Conservation (phyloP, 2,113 vertebrate genomes). For the Scomber scombrus region DNA sequence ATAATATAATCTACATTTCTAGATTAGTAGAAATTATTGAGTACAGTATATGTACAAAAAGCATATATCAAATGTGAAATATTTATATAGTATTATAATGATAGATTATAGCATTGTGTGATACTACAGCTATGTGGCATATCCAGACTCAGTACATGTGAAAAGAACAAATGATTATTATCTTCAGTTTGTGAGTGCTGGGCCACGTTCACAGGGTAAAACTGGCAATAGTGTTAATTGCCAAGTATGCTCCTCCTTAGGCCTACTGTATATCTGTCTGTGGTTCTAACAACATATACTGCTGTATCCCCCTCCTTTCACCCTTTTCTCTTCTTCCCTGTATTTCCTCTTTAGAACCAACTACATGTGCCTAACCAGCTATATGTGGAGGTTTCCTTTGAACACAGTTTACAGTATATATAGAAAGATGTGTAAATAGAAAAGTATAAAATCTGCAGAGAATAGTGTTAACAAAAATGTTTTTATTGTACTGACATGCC, state of each 20-base stretch:
- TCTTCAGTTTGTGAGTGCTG: conserved; percentile 67
- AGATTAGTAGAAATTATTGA: conserved; percentile 82
- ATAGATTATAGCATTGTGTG: conserved; percentile 79
- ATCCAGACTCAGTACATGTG: conserved; percentile 77
- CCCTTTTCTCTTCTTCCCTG: conserved; percentile 31
- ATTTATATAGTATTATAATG: conserved; percentile 72
- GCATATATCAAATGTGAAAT: conserved; percentile 82
- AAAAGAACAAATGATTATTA: conserved; percentile 61
- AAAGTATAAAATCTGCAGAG: conserved; percentile 70
- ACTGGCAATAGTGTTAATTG: conserved; percentile 71
- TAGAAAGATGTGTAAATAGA: conserved; percentile 74
- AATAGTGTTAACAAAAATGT: conserved; percentile 69
- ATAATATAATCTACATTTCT: conserved; percentile 86
- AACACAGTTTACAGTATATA: conserved; percentile 78
- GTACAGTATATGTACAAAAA: conserved; percentile 78
- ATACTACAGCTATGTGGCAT: conserved; percentile 77
- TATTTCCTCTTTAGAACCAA: conserved; percentile 78
- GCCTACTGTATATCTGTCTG: conserved; percentile 70
- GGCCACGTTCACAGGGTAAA: conserved; percentile 82
- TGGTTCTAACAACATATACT: conserved; percentile 73
- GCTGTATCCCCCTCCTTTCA: conserved; percentile 57
- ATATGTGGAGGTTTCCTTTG: conserved; percentile 82
- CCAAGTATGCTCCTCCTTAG: conserved; percentile 75
- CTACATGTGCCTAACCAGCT: conserved; percentile 87
- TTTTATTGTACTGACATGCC: conserved; percentile 68